phyloP scores from a whole-genome alignment of 2,888 invertebrate genomes.

The Gisinianus flammeolus region DNA sequence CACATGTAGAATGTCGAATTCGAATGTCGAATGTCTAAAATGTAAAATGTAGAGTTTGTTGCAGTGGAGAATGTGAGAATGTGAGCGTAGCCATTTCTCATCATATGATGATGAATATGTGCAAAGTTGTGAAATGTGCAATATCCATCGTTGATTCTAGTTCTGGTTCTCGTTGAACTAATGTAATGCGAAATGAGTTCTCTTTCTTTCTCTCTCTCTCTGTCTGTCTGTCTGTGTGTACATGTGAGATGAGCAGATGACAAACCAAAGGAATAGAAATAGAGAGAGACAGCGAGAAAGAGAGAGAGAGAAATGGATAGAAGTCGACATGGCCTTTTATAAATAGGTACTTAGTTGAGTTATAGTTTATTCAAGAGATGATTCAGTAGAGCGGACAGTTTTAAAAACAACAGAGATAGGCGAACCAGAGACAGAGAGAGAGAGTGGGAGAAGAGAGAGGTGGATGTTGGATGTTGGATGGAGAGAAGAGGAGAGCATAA shows the following conservation, averaged over 20 bases:
- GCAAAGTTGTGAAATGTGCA: too few species aligned
- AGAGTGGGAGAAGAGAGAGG: neutral
- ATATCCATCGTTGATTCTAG: too few species aligned
- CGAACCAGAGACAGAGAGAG: neutral
- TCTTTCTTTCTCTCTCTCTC: too few species aligned
- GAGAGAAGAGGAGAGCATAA: neutral
- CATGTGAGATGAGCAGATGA: neutral
- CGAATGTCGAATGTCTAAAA: too few species aligned
- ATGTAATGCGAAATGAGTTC: too few species aligned
- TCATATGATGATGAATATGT: too few species aligned
- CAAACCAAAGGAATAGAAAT: neutral
- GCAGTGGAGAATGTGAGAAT: too few species aligned
- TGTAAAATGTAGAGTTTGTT: too few species aligned
- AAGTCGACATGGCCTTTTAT: neutral
- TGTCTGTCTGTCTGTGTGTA: too few species aligned
- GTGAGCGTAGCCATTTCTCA: too few species aligned
- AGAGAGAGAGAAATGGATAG: neutral
- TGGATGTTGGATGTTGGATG: neutral
- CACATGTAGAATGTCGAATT: too few species aligned
- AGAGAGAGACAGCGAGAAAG: neutral
- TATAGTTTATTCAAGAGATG: constrained; percentile 32
- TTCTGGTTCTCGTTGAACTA: too few species aligned
- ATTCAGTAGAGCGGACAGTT: constrained; percentile 34
- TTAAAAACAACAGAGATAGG: constrained; percentile 24
- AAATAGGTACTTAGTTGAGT: neutral